Conservation (phyloP, 2,888 invertebrate species). For the Tiliacea aurago region DNA sequence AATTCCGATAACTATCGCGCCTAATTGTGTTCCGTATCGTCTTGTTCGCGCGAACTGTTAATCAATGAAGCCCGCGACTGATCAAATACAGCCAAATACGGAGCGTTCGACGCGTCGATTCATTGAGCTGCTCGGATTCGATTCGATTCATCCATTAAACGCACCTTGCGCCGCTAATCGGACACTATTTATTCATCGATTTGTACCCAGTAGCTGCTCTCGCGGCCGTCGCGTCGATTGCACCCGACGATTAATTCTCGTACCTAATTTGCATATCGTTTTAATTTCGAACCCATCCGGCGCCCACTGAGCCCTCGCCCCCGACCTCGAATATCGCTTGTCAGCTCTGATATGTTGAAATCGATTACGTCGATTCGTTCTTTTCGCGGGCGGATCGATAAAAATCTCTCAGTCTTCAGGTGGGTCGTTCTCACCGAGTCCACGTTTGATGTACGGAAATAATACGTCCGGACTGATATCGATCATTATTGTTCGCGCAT, state of each 20-base stretch:
- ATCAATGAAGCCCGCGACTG: conserved; percentile 78
- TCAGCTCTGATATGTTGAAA: conserved; percentile 86
- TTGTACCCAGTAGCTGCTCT: conserved; percentile 85
- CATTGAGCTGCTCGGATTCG: conserved; percentile 80
- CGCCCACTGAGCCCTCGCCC: conserved; percentile 85
- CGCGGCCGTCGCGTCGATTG: conserved; percentile 85
- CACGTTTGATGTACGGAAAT: conserved; percentile 83
- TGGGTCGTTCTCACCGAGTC: conserved; percentile 75
- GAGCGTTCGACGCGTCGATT: conserved; percentile 75
- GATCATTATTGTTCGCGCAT: conserved; percentile 86
- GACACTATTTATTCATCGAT: conserved; percentile 88
- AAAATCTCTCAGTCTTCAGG: conserved; percentile 78
- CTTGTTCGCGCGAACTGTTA: conserved; percentile 73
- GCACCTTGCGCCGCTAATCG: conserved; percentile 84
- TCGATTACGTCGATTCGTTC: conserved; percentile 84
- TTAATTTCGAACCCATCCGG: conserved; percentile 88
- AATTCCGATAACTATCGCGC: conserved; percentile 64
- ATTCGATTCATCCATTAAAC: conserved; percentile 82
- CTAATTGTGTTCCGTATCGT: conserved; percentile 71
- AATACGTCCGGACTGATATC: conserved; percentile 80
- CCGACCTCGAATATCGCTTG: conserved; percentile 85
- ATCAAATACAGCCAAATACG: conserved; percentile 80
- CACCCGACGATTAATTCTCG: conserved; percentile 85
- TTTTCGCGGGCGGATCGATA: conserved; percentile 81
- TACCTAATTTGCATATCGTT: conserved; percentile 88